phyloP scores from a whole-genome alignment of 2,888 invertebrate species.

The Aporophyla lueneburgensis region DNA sequence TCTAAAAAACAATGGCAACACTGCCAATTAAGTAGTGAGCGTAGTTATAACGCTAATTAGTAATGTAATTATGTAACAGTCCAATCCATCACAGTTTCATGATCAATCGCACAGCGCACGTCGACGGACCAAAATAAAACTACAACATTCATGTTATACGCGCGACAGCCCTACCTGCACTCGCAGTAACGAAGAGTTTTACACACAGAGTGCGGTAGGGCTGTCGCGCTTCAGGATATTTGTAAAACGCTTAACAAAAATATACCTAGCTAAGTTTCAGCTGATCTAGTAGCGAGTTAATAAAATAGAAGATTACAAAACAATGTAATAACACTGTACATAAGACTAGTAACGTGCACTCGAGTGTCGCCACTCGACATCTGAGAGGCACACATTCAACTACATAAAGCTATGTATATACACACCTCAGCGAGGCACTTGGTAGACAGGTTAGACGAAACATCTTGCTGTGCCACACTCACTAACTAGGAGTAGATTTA shows the following conservation, averaged over 20 bases:
- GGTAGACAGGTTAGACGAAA: constrained; percentile 69
- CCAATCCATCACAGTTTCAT: background rate
- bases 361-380: constrained; percentile 34
- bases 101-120: constrained; percentile 34
- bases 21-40: constrained; percentile 46
- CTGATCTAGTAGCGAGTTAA: constrained; percentile 77
- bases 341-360: constrained; percentile 75
- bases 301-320: constrained; percentile 86
- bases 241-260: constrained; percentile 86
- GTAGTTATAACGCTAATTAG: constrained; percentile 29
- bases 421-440: constrained; percentile 86
- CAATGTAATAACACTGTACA: constrained; percentile 87
- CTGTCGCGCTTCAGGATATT: constrained; percentile 53
- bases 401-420: constrained; percentile 86
- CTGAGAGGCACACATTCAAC: constrained; percentile 83
- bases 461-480: constrained; percentile 32
- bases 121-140: constrained; percentile 54
- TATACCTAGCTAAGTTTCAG: constrained; percentile 84
- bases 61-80: constrained; percentile 15
- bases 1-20: constrained; percentile 27
- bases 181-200: constrained; percentile 2
- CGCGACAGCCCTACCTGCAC: constrained; percentile 47
- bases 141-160: constrained; percentile 56
- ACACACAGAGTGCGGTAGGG: constrained; percentile 35
- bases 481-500: background rate